A percentile compares a stretch with the other conserved stretches of the same genome.
phyloP scores from a whole-genome alignment of 2,113 vertebrate species.

The Charadrius vociferus region DNA sequence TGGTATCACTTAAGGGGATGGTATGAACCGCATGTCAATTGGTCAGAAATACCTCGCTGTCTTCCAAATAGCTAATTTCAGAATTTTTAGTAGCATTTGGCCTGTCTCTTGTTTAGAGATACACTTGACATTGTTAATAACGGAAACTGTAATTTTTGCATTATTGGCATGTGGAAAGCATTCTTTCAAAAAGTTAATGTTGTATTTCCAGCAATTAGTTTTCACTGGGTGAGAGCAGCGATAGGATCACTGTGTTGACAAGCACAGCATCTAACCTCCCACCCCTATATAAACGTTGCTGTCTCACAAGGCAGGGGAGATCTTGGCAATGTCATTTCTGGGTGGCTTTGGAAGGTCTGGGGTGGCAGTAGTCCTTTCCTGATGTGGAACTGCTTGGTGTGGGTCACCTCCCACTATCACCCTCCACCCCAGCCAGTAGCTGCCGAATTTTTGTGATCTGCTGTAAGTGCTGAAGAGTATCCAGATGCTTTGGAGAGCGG shows the following conservation, averaged over 20 bases:
- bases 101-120: not conserved
- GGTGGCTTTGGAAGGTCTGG: not conserved
- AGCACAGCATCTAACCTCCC: not conserved
- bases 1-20: not conserved
- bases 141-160: not conserved
- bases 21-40: not conserved
- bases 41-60: not conserved
- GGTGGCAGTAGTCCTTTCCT: not conserved
- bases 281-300: not conserved
- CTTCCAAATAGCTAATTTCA: not conserved
- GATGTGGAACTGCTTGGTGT: not conserved
- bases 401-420: not conserved
- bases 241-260: not conserved
- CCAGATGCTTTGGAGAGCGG: not conserved
- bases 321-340: not conserved
- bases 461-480: not conserved
- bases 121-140: not conserved
- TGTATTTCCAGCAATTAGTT: not conserved
- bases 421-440: not conserved
- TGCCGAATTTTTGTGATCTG: not conserved
- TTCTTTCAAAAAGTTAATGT: not conserved
- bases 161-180: not conserved
- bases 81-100: not conserved
- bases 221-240: not conserved
- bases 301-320: not conserved